A percentile compares a stretch with the other conserved stretches of the same genome.
phyloP scores from a whole-genome alignment of 1,140 invertebrate species.

The Amyelois transitella region DNA sequence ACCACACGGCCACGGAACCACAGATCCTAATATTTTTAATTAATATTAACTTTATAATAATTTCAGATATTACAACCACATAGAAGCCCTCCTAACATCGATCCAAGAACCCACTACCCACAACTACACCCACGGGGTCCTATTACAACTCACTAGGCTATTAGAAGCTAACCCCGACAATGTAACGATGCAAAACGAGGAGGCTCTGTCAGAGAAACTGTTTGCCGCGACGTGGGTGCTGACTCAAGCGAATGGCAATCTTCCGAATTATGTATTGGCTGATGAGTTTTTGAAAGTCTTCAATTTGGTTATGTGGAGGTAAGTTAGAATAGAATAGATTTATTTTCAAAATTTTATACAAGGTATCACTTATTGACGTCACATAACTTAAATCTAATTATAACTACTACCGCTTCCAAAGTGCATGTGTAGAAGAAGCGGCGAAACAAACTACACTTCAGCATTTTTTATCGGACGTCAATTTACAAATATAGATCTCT shows the following conservation, averaged over 20 bases:
- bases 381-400: no score
- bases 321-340: constrained; percentile 5
- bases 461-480: no score
- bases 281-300: constrained; percentile 45
- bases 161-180: constrained; percentile 17
- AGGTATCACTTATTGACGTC: no score
- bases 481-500: no score
- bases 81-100: constrained; percentile 32
- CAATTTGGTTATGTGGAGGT: constrained; percentile 41
- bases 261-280: constrained; percentile 34
- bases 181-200: constrained; percentile 9
- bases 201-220: constrained; percentile 6
- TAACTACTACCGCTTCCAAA: no score
- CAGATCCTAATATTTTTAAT: no score
- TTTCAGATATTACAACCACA: constrained; percentile 46
- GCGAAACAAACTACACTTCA: no score
- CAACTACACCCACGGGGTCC: constrained; percentile 66
- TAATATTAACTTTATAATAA: no score
- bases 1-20: no score
- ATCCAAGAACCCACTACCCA: constrained; percentile 29
- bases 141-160: constrained; percentile 50
- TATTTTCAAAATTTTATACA: no score
- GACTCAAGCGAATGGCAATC: constrained; percentile 7
- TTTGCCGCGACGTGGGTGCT: constrained; percentile 23
- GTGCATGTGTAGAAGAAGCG: no score